Conservation (phyloP, 1,140 invertebrate genomes). For the Saccostrea echinata region DNA sequence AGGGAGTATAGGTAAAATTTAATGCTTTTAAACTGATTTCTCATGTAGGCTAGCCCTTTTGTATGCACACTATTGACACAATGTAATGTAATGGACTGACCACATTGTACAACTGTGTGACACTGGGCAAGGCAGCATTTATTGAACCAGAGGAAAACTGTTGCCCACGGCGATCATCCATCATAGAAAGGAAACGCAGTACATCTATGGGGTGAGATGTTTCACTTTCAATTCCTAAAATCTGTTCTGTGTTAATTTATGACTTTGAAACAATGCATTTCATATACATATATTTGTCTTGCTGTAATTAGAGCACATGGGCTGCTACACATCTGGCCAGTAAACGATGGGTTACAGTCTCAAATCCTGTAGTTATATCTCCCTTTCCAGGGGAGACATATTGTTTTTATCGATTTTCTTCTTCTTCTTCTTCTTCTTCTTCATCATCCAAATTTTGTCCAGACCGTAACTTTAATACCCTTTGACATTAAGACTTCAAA, state of each 20-base stretch:
- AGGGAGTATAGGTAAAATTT: slow-evolving; percentile 50
- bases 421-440: no score
- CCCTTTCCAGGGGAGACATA: no score
- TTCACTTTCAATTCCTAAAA: background rate
- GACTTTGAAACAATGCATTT: no score
- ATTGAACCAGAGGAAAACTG: slow-evolving; percentile 76
- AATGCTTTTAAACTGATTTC: slow-evolving; percentile 66
- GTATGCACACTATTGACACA: slow-evolving; percentile 74
- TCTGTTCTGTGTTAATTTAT: background rate
- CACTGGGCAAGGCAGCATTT: slow-evolving; percentile 76
- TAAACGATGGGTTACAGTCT: no score
- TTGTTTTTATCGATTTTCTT: no score
- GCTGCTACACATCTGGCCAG: no score
- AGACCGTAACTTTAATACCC: no score
- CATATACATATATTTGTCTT: slow-evolving; percentile 38
- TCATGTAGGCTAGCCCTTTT: slow-evolving; percentile 80
- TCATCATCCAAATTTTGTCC: no score
- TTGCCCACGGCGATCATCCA: slow-evolving; percentile 71
- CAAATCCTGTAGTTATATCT: no score
- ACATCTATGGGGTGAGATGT: slow-evolving; percentile 79
- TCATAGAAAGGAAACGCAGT: slow-evolving; percentile 81
- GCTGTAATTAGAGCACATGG: no score
- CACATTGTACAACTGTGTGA: slow-evolving; percentile 71
- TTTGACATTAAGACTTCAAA: no score
- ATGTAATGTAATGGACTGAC: slow-evolving; percentile 77